Evolutionary conservation across 2,888 invertebrate genomes (phyloP).

Genomic region (Miltochrista miniata): DNA sequence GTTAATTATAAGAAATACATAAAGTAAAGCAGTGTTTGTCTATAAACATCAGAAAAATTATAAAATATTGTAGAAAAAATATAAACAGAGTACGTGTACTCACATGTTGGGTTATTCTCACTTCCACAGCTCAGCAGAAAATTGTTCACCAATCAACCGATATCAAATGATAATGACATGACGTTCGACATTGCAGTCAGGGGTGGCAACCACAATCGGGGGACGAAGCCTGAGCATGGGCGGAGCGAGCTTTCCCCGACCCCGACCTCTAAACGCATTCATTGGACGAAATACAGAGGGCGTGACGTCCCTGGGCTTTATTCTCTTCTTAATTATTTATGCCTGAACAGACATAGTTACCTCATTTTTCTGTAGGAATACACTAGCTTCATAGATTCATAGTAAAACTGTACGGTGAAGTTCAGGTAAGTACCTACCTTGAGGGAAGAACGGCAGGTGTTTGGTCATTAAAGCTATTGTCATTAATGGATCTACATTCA

Average conservation of each 20-base stretch:
- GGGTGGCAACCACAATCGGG: constrained; percentile 44
- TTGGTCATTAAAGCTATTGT: neutral
- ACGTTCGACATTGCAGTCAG: constrained; percentile 26
- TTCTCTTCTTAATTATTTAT: constrained; percentile 43
- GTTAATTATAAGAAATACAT: no score
- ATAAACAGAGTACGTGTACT: constrained; percentile 5
- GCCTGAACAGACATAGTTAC: constrained; percentile 27
- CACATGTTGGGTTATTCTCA: constrained; percentile 16
- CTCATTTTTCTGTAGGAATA: constrained; percentile 12
- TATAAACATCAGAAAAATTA: no score
- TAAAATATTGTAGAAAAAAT: no score
- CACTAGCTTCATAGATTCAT: neutral
- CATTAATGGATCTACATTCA: no score
- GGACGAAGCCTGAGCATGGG: constrained; percentile 42
- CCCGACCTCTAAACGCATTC: constrained; percentile 32
- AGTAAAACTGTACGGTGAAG: neutral
- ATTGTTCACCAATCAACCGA: constrained; percentile 34
- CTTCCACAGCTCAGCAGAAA: constrained; percentile 17
- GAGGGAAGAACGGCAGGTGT: neutral
- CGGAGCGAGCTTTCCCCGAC: constrained; percentile 52
- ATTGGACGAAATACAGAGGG: constrained; percentile 51
- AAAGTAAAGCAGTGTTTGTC: no score
- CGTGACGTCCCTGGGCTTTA: constrained; percentile 36
- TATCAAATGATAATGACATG: constrained; percentile 44
- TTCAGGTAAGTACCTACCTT: neutral